Base-by-base conservation (phyloP, 2,888 invertebrate species). In the Drosophila borborema region DNA sequence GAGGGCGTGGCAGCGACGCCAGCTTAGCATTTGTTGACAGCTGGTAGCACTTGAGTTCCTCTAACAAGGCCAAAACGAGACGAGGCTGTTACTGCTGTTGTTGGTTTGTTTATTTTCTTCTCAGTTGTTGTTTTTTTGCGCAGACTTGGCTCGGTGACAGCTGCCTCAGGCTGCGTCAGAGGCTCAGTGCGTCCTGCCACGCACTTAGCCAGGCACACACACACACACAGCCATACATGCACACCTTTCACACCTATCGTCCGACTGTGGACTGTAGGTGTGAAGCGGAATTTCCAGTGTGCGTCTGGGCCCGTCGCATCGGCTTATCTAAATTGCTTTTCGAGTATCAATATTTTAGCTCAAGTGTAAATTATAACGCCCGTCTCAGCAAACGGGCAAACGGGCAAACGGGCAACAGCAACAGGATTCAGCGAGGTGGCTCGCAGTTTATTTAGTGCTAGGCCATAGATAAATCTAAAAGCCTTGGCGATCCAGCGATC, bases 261-360 rank as follows among this genome's bases (percentile, higher is more conserved):
- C 34, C 45, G 36, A 56, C 43, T 51, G 59, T 56, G 48, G 55
- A 46, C 74, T 69, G 77, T 88, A 90, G 89, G 91, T 91, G 91
- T 90, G 89, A 85, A 91, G 81, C 83, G 81, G 91, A 89, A 91
- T 91, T 74, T 91, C 90, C 81, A 90, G 89, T 90, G 86, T 85
- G 74, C 28, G 59, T 51, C 59, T 55, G n/a, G 23, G 56, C 34
- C 64, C 62, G 61, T 75, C 79, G 69, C 67, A 64, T 68, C 64
- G 69, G 72, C 91, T 91, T 91, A 91, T 91, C 91, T 91, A 91
- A 91, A 91, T 91, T 91, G 90, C 91, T 91, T 91, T 91, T 90
- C 83, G 91, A 91, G 91, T 91, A 91, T 91, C 91, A 91, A 91
- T 91, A 91, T 91, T 91, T 91, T 91, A 91, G 88, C 90, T 91